phyloP scores from a whole-genome alignment of 2,113 vertebrate species.

The Bubo bubo region DNA sequence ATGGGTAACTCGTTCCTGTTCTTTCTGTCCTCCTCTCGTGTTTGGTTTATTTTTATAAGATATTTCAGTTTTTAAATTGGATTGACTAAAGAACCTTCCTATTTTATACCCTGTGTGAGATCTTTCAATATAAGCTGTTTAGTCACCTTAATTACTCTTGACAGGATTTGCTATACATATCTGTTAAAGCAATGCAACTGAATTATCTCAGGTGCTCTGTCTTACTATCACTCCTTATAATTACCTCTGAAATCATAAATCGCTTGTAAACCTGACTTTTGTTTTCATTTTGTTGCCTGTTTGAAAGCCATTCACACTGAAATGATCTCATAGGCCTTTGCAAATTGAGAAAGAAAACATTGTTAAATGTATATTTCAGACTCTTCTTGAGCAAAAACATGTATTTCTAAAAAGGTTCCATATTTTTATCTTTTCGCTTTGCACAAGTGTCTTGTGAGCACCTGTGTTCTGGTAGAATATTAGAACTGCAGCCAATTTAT shows the following conservation, averaged over 20 bases:
- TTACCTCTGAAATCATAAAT: not conserved
- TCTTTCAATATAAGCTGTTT: not conserved
- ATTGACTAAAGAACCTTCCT: not conserved
- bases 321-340: not conserved
- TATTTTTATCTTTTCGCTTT: not conserved
- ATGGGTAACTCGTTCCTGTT: not conserved
- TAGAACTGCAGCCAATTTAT: not conserved
- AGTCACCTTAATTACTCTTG: not conserved
- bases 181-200: not conserved
- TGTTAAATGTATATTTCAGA: not conserved
- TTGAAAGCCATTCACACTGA: not conserved
- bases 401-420: not conserved
- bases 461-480: not conserved
- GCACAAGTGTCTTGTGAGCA: not conserved
- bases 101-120: not conserved
- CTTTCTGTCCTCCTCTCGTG: not conserved
- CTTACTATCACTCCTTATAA: not conserved
- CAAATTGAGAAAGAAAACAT: not conserved
- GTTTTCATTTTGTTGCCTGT: not conserved
- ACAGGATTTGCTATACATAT: not conserved
- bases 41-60: not conserved
- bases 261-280: not conserved
- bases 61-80: not conserved
- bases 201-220: not conserved
- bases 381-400: not conserved